These are phyloP conservation scores for Pentalonia nigronervosa DNA, from an alignment of 1,140 invertebrate genomes.

Conservation along the genomic window DNA sequence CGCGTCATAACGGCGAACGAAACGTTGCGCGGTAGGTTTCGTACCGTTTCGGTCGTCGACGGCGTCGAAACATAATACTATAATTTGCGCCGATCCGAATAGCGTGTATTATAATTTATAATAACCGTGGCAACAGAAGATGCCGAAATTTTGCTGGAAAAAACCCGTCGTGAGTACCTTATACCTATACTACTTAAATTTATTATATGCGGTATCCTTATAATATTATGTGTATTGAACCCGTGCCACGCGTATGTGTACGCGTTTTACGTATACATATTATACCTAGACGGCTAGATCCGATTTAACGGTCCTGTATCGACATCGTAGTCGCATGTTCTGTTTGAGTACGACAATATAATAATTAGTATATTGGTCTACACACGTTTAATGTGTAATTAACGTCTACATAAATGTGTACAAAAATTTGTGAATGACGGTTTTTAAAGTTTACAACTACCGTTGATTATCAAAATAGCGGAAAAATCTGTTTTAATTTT, in stretches of 20 bases:
- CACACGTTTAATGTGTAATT: background rate
- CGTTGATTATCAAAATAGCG: background rate
- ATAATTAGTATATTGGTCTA: background rate
- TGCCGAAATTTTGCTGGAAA: slow-evolving; percentile 11
- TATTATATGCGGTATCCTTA: too few relatives aligned
- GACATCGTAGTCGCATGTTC: too few relatives aligned
- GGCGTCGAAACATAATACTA: too few relatives aligned
- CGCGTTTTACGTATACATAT: too few relatives aligned
- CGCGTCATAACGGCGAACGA: too few relatives aligned
- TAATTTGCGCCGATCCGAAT: background rate
- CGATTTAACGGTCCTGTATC: too few relatives aligned
- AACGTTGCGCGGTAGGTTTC: too few relatives aligned
- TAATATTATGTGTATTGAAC: too few relatives aligned
- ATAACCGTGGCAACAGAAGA: background rate
- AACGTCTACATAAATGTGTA: background rate
- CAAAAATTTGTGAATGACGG: background rate
- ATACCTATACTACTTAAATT: too few relatives aligned
- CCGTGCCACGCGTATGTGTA: too few relatives aligned
- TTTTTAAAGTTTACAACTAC: background rate
- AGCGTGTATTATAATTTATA: too few relatives aligned
- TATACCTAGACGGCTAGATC: too few relatives aligned
- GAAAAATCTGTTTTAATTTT: background rate
- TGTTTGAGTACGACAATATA: background rate
- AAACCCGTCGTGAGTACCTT: slow-evolving; percentile 25
- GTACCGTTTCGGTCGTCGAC: background rate